phyloP scores from a whole-genome alignment of 2,113 vertebrate species.

The Aplodontia rufa region DNA sequence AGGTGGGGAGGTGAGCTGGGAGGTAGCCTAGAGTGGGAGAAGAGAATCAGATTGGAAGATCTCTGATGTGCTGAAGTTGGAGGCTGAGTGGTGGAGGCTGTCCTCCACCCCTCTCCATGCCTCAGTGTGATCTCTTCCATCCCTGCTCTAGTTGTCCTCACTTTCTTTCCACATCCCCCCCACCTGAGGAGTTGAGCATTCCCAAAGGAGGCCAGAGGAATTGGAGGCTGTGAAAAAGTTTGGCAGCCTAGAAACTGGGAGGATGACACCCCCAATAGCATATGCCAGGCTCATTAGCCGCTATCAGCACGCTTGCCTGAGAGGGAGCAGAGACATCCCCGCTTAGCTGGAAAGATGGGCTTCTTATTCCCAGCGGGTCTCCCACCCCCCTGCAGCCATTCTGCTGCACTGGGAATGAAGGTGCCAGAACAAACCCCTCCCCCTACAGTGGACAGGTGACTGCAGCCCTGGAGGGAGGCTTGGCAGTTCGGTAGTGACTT shows the following conservation, averaged over 20 bases:
- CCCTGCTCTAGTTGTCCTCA: neutral
- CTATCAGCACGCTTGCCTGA: neutral
- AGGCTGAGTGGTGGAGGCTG: neutral
- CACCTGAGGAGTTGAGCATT: neutral
- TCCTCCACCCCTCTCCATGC: neutral
- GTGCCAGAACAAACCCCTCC: neutral
- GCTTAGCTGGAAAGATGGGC: neutral
- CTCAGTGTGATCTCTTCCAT: neutral
- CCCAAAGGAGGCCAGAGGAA: neutral
- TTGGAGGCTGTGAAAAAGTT: neutral
- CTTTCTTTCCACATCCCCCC: neutral
- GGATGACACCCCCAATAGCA: neutral
- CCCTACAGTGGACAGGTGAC: neutral
- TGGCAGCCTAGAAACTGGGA: neutral
- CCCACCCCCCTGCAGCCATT: neutral
- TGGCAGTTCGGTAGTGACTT: neutral
- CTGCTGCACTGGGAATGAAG: neutral
- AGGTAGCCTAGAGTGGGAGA: neutral
- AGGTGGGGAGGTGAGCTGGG: neutral
- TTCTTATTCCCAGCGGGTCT: neutral
- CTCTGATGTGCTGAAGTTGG: neutral
- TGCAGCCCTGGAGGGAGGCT: neutral
- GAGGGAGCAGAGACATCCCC: neutral
- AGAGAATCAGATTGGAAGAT: neutral
- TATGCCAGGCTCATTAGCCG: neutral